A percentile compares a stretch with the other conserved stretches of the same genome.
Conservation (phyloP, 1,140 invertebrate species). For the Psix sp. region DNA sequence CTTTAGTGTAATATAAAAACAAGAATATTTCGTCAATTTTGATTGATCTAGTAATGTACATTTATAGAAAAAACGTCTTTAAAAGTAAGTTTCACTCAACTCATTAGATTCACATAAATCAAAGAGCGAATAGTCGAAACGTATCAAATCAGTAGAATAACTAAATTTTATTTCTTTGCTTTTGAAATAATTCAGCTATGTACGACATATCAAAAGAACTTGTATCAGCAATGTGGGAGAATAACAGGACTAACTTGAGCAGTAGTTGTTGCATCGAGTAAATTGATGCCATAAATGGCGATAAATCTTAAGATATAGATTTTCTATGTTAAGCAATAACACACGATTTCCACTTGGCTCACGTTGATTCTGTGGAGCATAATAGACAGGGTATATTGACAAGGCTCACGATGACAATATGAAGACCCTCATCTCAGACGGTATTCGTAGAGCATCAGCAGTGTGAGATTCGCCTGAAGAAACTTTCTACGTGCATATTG, state of each 20-base stretch:
- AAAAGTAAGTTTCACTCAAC: constrained; percentile 18
- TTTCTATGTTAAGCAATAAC: constrained; percentile 44
- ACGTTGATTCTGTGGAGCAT: constrained; percentile 1
- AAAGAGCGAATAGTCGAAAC: constrained; percentile 21
- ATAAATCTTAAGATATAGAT: constrained; percentile 60
- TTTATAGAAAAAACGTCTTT: constrained; percentile 2
- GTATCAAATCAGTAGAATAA: constrained; percentile 28
- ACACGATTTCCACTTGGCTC: constrained; percentile 11
- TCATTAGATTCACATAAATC: constrained; percentile 10
- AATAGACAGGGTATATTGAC: constrained; percentile 12
- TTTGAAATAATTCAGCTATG: constrained; percentile 44
- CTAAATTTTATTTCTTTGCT: constrained; percentile 33
- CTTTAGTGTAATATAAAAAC: too few species aligned
- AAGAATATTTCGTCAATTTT: too few species aligned
- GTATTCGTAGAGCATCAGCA: too few species aligned
- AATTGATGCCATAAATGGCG: constrained; percentile 59
- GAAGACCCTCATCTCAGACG: too few species aligned
- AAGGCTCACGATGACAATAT: constrained; percentile 48
- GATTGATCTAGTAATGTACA: constrained; percentile 4
- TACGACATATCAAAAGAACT: constrained; percentile 51
- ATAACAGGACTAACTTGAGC: constrained; percentile 36
- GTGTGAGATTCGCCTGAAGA: constrained; percentile 24
- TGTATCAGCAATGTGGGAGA: constrained; percentile 37
- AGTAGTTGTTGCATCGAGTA: constrained; percentile 43
- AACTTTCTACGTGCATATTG: constrained; percentile 60